phyloP scores from a whole-genome alignment of 2,888 invertebrate genomes.

The Drosophila phalerata region DNA sequence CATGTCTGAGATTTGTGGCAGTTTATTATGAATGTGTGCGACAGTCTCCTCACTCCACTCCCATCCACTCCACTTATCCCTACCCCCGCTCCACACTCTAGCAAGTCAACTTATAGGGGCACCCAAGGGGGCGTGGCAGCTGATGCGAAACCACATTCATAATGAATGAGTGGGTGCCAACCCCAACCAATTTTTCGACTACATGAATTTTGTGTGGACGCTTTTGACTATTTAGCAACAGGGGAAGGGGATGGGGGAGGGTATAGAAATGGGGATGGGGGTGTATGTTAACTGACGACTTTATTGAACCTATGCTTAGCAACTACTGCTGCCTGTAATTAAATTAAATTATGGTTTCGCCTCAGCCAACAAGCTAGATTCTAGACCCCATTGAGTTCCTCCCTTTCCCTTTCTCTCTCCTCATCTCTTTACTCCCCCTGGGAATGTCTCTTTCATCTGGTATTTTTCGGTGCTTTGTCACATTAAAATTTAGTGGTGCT shows the following conservation, averaged over 20 bases:
- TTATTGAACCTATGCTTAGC: constrained; percentile 66
- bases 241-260: neutral
- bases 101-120: constrained; percentile 4
- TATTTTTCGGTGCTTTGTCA: constrained; percentile 61
- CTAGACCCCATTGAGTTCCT: neutral
- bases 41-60: neutral
- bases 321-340: constrained; percentile 68
- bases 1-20: constrained; percentile 68
- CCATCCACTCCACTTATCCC: neutral
- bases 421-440: neutral
- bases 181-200: constrained; percentile 24
- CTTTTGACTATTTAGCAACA: constrained; percentile 32
- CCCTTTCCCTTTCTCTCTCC: neutral
- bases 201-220: constrained; percentile 46
- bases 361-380: constrained; percentile 12
- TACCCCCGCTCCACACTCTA: neutral
- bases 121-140: constrained; percentile 14
- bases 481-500: constrained; percentile 74
- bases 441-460: constrained; percentile 10
- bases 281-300: constrained; percentile 44
- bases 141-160: constrained; percentile 49
- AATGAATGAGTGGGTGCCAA: constrained; percentile 42
- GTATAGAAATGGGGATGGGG: neutral
- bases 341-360: constrained; percentile 72
- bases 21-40: constrained; percentile 58